These are phyloP conservation scores for Petrolisthes manimaculis DNA, from an alignment of 2,888 invertebrate genomes.

Conservation along the genomic window DNA sequence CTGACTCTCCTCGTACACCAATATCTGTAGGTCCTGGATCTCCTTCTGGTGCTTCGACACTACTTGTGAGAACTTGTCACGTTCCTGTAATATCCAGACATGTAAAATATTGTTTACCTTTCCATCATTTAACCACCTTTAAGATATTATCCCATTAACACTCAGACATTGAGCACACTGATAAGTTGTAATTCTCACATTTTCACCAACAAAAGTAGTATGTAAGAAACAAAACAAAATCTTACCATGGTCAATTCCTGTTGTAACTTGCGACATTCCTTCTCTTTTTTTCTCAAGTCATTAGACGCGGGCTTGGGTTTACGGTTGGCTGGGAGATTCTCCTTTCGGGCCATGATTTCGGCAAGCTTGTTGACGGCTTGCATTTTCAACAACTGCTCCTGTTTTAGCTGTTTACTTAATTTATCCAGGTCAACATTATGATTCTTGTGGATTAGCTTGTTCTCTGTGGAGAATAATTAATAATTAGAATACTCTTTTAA, in stretches of 20 bases:
- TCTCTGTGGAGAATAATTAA: conserved; percentile 35
- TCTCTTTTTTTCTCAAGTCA: conserved; percentile 89
- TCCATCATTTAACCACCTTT: neutral
- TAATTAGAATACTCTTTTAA: neutral
- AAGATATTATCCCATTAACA: neutral
- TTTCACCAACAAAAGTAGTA: too few relatives aligned
- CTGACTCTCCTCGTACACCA: conserved; percentile 84
- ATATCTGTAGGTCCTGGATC: conserved; percentile 86
- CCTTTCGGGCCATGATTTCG: conserved; percentile 95
- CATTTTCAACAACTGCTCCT: conserved; percentile 87
- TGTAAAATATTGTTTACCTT: neutral
- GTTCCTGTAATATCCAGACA: conserved; percentile 75
- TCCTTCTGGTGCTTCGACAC: conserved; percentile 86
- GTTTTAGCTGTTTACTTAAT: conserved; percentile 85
- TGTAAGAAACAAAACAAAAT: neutral
- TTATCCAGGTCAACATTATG: conserved; percentile 85
- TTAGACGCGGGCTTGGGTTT: conserved; percentile 75
- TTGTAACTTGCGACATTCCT: conserved; percentile 93
- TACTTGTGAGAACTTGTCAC: conserved; percentile 92
- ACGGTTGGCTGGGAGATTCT: conserved; percentile 81
- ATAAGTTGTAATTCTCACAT: neutral
- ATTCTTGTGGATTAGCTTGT: conserved; percentile 68
- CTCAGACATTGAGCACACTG: neutral
- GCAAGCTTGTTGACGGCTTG: conserved; percentile 97
- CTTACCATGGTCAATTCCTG: conserved; percentile 86